Evolutionary conservation across 2,888 invertebrate species (phyloP).

Genomic region (Seladonia tumulorum): DNA sequence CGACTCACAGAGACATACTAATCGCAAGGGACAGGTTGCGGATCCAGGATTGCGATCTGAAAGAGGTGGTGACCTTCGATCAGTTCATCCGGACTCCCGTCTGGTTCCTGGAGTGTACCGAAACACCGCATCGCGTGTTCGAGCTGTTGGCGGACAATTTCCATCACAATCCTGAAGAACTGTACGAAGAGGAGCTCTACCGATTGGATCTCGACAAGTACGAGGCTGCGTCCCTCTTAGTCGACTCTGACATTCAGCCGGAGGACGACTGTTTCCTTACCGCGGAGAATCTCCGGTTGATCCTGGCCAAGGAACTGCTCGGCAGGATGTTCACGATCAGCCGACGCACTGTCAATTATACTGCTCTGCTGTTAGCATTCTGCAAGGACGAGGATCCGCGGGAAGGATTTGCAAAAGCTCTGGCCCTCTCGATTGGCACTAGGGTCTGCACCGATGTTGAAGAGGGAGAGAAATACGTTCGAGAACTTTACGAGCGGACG

Average conservation of each 20-base stretch:
- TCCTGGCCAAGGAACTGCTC: constrained; percentile 86
- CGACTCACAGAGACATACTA: constrained; percentile 86
- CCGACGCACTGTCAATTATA: constrained; percentile 86
- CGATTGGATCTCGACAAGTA: neutral
- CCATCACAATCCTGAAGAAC: neutral
- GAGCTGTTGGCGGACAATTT: constrained; percentile 23
- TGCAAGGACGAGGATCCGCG: constrained; percentile 86
- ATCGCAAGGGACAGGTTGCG: constrained; percentile 85
- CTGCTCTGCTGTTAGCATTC: constrained; percentile 87
- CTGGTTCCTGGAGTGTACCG: constrained; percentile 83
- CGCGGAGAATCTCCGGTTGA: constrained; percentile 42
- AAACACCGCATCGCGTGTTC: constrained; percentile 32
- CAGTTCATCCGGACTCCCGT: constrained; percentile 80
- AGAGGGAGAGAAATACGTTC: constrained; percentile 85
- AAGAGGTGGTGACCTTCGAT: constrained; percentile 81
- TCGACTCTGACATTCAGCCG: neutral
- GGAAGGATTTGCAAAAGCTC: constrained; percentile 86
- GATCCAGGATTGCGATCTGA: constrained; percentile 83
- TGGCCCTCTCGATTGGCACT: constrained; percentile 86
- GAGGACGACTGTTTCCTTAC: neutral
- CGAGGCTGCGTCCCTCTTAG: neutral
- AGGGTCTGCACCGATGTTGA: constrained; percentile 85
- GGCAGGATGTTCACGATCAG: constrained; percentile 86
- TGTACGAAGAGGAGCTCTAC: constrained; percentile 26
- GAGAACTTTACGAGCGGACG: constrained; percentile 81